Evolutionary conservation across 2,888 invertebrate species (phyloP).

Genomic region (Meloe dianella): DNA sequence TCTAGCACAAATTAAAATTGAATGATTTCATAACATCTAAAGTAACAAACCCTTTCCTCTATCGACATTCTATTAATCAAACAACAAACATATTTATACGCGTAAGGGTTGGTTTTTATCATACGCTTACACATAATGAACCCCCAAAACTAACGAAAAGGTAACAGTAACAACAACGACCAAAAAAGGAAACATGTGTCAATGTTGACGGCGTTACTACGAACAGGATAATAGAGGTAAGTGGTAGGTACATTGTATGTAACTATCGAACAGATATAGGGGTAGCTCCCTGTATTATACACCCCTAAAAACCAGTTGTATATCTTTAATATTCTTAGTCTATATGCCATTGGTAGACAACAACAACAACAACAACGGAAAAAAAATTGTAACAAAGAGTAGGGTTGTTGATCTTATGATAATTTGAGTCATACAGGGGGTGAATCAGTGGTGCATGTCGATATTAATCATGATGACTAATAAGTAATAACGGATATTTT

Average conservation of each 20-base stretch:
- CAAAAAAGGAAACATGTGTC: slow-evolving; percentile 26
- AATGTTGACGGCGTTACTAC: slow-evolving; percentile 37
- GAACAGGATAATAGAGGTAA: slow-evolving; percentile 40
- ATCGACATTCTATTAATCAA: neutral
- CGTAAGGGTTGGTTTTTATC: neutral
- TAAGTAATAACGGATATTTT: slow-evolving; percentile 2
- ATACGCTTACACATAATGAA: neutral
- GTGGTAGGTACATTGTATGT: slow-evolving; percentile 49
- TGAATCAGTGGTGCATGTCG: slow-evolving; percentile 18
- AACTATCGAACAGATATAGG: slow-evolving; percentile 41
- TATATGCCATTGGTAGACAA: neutral
- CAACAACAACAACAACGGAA: neutral
- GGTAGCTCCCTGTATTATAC: slow-evolving; percentile 34
- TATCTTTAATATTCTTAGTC: slow-evolving; percentile 12
- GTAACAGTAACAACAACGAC: neutral
- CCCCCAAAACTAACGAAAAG: neutral
- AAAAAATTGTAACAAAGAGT: slow-evolving; percentile 4
- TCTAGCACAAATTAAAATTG: neutral
- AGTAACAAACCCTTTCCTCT: neutral
- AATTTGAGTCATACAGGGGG: slow-evolving; percentile 17
- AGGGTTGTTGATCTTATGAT: slow-evolving; percentile 21
- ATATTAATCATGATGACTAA: slow-evolving; percentile 27
- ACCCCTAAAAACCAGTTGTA: slow-evolving; percentile 10
- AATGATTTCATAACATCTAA: neutral
- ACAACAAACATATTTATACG: too few species aligned